phyloP scores from a whole-genome alignment of 2,113 vertebrate genomes.

The Elachura formosa region DNA sequence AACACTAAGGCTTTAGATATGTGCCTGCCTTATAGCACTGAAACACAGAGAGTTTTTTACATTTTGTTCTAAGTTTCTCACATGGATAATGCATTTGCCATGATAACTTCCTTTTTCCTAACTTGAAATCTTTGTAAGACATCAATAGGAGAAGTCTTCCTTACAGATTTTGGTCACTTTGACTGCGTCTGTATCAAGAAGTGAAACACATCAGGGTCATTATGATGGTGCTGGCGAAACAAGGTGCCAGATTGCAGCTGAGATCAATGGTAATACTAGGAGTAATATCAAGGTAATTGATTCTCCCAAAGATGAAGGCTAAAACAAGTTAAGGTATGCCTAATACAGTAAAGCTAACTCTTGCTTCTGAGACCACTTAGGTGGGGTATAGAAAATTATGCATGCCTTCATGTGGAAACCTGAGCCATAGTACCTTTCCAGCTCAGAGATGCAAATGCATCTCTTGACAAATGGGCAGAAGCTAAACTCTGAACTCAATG shows the following conservation, averaged over 20 bases:
- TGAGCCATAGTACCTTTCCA: neutral
- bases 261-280: neutral
- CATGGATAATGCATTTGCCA: neutral
- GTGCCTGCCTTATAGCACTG: neutral
- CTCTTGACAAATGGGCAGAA: neutral
- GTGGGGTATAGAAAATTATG: neutral
- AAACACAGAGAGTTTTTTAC: neutral
- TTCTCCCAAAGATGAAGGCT: neutral
- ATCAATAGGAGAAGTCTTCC: neutral
- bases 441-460: neutral
- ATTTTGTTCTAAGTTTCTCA: neutral
- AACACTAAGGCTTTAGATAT: neutral
- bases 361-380: neutral
- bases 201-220: neutral
- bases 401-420: neutral
- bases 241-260: neutral
- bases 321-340: neutral
- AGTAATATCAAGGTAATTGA: neutral
- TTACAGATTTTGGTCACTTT: neutral
- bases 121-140: neutral
- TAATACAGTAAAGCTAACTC: neutral
- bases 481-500: accelerated
- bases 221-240: neutral
- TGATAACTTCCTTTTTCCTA: neutral
- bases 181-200: neutral